Evolutionary conservation across 2,888 invertebrate genomes (phyloP), one percentile per base, ranked within the genome.

Genomic region (Alloscopus bannaensis): DNA sequence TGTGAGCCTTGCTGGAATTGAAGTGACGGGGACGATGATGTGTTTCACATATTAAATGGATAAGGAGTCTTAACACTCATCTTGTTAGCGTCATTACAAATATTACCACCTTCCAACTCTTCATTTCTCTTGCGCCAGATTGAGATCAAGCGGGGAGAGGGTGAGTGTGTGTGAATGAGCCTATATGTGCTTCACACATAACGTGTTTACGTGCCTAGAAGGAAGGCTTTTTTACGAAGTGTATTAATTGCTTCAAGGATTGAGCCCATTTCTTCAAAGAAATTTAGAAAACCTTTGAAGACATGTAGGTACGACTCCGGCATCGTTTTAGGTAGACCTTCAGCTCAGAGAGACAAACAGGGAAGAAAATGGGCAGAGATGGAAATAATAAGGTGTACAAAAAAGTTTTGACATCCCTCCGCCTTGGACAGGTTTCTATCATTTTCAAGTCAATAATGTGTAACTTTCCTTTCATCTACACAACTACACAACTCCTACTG

Each of bases 21-120:
- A n/a, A n/a, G n/a, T n/a, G n/a, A n/a, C n/a, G n/a, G 36, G 36
- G 36, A 8, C 13, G 36, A 20, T 50, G 2, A 50, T n/a, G 50
- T 20, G 16, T 18, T 26, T 55, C 55, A 28, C 55, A 11, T 26
- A 24, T 55, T 55, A 55, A 55, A 55, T n/a, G 59, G 18, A 20
- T 1, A 59, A 59, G 36, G 20, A 6, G 18, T 20, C 24, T 68
- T 76, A 60, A 40, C 76, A 68, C 60, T 59, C 36, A 76, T 77
- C 76, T 77, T 69, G 77, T 77, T 77, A 77, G 69, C 77, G 42
- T 69, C 69, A 77, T 77, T 77, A 69, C 52, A 55, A 69, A 75
- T 64, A 75, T 69, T 77, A 77, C 69, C 77, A 77, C 77, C 77
- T 68, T 31, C 50, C 29, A 62, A 77, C 55, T 69, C 62, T 50